Conservation (phyloP, 2,113 vertebrate genomes). For the Propithecus coquereli region DNA sequence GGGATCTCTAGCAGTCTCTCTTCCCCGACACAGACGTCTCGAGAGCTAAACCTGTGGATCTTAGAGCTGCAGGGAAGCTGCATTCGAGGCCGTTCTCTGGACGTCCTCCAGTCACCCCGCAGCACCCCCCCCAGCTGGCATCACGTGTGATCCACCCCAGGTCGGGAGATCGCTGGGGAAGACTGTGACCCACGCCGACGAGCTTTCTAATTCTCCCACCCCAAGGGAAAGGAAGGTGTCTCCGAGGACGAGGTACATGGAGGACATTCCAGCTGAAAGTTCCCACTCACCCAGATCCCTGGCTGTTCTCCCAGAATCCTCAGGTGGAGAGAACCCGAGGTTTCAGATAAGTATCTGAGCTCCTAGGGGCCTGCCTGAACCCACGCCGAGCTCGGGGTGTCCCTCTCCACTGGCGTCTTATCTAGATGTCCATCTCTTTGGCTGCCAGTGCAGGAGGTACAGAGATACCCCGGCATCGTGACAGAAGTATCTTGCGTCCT, state of each 20-base stretch:
- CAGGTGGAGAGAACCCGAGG: background rate
- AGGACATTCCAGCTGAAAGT: background rate
- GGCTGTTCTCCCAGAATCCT: background rate
- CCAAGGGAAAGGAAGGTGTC: background rate
- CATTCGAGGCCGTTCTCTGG: rapidly evolving
- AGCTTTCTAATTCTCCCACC: background rate
- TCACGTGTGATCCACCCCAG: background rate
- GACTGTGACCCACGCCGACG: background rate
- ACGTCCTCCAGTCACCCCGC: background rate
- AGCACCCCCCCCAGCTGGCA: rapidly evolving
- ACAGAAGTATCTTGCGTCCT: background rate
- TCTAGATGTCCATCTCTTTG: background rate
- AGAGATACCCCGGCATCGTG: background rate
- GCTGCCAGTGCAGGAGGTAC: background rate
- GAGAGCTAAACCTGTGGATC: no score
- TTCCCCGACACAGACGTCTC: rapidly evolving
- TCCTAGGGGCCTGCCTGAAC: background rate
- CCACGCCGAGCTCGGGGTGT: background rate
- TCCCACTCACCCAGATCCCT: no score
- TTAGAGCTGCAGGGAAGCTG: rapidly evolving
- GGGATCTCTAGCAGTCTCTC: rapidly evolving
- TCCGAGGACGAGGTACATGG: background rate
- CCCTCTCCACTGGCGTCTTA: rapidly evolving
- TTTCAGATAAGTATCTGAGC: background rate
- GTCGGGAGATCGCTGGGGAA: background rate